Evolutionary conservation across 2,797 vertebrate species (phyloP).

Genomic region (Phoeniculus purpureus): DNA sequence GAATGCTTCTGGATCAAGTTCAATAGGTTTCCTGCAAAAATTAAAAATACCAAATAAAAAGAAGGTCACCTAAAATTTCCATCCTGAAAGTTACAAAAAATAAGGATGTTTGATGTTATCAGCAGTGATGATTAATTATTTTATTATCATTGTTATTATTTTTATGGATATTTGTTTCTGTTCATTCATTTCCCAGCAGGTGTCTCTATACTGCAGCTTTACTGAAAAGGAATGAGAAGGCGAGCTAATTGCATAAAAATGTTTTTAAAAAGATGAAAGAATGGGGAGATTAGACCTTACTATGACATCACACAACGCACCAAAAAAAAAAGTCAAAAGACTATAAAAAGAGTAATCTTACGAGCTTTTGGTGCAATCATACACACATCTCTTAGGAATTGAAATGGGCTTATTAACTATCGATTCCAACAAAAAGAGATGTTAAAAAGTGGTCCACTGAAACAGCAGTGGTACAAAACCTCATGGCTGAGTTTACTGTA

Average conservation of each 20-base stretch:
- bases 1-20: background rate
- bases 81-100: background rate
- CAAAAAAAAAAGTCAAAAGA: background rate
- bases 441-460: background rate
- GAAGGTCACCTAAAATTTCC: background rate
- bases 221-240: constrained; percentile 60
- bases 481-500: background rate
- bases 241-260: constrained; percentile 60
- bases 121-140: no score
- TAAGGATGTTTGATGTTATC: no score
- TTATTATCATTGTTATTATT: background rate
- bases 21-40: background rate
- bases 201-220: constrained; percentile 82
- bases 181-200: constrained; percentile 82
- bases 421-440: background rate
- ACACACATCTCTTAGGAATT: background rate
- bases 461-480: background rate
- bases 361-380: background rate
- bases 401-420: background rate
- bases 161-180: constrained; percentile 65
- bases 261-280: background rate
- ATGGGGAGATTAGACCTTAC: background rate
- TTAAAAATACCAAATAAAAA: background rate
- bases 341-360: background rate
- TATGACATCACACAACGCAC: background rate